A percentile compares a stretch with the other conserved stretches of the same genome.
Evolutionary conservation across 2,797 vertebrate species (phyloP).

Genomic region (Peromyscus attwateri): DNA sequence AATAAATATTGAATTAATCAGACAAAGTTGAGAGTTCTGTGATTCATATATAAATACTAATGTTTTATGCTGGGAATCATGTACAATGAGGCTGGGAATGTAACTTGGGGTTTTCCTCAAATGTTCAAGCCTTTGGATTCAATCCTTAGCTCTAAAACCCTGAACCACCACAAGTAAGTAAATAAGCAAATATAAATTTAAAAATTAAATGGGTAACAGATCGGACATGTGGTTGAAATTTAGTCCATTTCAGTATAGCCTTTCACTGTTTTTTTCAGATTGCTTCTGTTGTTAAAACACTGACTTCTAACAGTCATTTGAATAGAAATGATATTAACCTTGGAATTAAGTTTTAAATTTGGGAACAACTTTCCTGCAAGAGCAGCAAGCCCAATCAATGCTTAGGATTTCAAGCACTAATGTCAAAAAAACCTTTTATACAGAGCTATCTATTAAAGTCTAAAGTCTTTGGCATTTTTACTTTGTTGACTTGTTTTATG

Average conservation of each 20-base stretch:
- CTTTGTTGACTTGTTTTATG: slow-evolving; percentile 56
- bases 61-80: slow-evolving; percentile 47
- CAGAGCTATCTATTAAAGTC: neutral
- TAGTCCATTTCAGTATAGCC: neutral
- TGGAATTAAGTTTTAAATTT: slow-evolving; percentile 58
- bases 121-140: neutral
- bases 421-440: slow-evolving; percentile 7
- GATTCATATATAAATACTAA: neutral
- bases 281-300: slow-evolving; percentile 55
- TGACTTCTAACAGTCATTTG: slow-evolving; percentile 37
- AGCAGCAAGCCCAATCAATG: neutral
- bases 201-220: slow-evolving; percentile 13
- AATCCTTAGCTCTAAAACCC: neutral
- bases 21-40: neutral
- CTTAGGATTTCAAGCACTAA: slow-evolving; percentile 14
- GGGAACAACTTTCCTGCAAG: slow-evolving; percentile 7
- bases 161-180: neutral
- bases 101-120: neutral
- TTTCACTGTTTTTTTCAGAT: neutral
- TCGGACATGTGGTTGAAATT: slow-evolving; percentile 17
- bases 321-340: slow-evolving; percentile 40
- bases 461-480: slow-evolving; percentile 56
- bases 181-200: neutral
- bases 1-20: slow-evolving; percentile 29
- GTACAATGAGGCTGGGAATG: neutral